Percentiles rank a stretch among this genome's conserved stretches.
Evolutionary conservation across 2,797 vertebrate species (phyloP).

Genomic region (Podarcis lilfordi): DNA sequence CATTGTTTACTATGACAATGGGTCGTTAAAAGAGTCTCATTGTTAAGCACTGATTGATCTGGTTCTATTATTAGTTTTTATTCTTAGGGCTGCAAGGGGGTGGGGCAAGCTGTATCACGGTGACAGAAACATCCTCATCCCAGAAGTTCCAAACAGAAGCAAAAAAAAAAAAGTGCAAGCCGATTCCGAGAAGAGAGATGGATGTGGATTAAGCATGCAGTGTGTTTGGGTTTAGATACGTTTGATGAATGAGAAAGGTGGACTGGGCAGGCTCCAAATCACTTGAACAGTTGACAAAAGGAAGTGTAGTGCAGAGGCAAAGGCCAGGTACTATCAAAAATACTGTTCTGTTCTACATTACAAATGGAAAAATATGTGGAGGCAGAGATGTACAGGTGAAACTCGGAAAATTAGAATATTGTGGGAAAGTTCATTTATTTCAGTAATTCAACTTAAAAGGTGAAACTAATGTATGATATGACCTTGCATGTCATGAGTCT

Average conservation of each 20-base stretch:
- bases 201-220: background rate
- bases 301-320: too few species aligned
- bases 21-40: background rate
- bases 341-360: too few species aligned
- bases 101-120: background rate
- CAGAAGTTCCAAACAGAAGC: background rate
- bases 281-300: too few species aligned
- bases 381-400: background rate
- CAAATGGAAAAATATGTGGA: background rate
- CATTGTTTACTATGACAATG: slow-evolving; percentile 7
- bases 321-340: too few species aligned
- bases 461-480: too few species aligned
- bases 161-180: background rate
- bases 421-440: too few species aligned
- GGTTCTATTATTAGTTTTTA: slow-evolving; percentile 5
- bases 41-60: background rate
- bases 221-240: background rate
- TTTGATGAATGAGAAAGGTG: too few species aligned
- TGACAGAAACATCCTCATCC: slow-evolving; percentile 36
- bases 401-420: too few species aligned
- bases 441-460: too few species aligned
- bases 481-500: too few species aligned
- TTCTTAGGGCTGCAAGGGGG: slow-evolving; percentile 8
- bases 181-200: background rate
- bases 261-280: too few species aligned